Conservation (phyloP, 2,888 invertebrate species). For the Ornithoptera alexandrae region DNA sequence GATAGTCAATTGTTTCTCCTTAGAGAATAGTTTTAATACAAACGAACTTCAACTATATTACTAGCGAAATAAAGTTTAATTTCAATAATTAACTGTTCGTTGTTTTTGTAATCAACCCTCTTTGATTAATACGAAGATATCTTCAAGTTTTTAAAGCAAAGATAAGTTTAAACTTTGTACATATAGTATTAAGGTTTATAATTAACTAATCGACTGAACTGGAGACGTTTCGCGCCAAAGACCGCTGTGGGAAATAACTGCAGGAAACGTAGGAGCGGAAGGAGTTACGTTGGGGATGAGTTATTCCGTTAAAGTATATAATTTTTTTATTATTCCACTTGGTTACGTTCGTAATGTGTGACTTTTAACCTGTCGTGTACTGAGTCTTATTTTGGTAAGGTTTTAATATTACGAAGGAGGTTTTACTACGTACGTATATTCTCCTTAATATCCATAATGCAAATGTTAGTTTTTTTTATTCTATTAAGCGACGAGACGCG, state of each 20-base stretch:
- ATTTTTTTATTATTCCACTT: too few species aligned
- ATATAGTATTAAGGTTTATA: background rate
- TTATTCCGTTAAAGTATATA: too few species aligned
- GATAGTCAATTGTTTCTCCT: background rate
- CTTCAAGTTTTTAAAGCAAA: background rate
- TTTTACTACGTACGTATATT: too few species aligned
- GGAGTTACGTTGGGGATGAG: constrained; percentile 1
- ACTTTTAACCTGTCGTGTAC: too few species aligned
- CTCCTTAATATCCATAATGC: too few species aligned
- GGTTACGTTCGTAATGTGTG: too few species aligned
- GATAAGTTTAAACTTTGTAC: background rate
- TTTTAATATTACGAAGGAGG: too few species aligned
- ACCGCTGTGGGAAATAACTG: constrained; percentile 19
- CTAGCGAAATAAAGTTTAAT: background rate
- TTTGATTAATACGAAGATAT: background rate
- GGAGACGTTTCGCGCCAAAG: constrained; percentile 19
- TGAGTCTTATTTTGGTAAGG: too few species aligned
- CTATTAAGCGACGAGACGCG: too few species aligned
- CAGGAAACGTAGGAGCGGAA: constrained; percentile 13
- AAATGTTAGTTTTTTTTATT: too few species aligned
- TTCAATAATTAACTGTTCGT: background rate
- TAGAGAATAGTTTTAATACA: background rate
- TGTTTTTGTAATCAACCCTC: background rate
- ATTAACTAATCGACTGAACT: background rate
- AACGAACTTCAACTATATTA: background rate